Conservation (phyloP, 2,797 vertebrate species). For the Melanotaenia nigrans region DNA sequence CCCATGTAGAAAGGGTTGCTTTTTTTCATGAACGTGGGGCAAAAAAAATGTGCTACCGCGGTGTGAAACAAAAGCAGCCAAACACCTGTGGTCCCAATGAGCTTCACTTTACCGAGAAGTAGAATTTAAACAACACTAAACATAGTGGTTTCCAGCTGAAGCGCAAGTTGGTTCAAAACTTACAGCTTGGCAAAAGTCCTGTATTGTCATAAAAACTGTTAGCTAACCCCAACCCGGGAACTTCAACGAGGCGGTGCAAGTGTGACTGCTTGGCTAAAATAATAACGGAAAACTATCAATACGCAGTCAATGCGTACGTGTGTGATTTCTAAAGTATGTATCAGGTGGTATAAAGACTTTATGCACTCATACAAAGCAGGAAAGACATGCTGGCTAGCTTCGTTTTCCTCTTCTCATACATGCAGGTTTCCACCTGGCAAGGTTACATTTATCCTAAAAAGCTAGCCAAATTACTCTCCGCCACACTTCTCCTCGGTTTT, state of each 20-base stretch:
- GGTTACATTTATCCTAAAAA: slow-evolving; percentile 64
- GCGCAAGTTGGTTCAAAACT: slow-evolving; percentile 25
- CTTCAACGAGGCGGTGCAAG: slow-evolving; percentile 19
- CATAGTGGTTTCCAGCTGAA: slow-evolving; percentile 28
- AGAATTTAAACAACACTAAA: slow-evolving; percentile 16
- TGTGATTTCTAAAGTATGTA: slow-evolving; percentile 9
- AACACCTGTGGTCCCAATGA: slow-evolving; percentile 66
- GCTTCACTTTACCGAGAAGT: slow-evolving; percentile 17
- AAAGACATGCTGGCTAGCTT: slow-evolving; percentile 68
- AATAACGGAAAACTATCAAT: neutral
- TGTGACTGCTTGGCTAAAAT: slow-evolving; percentile 14
- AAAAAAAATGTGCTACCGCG: slow-evolving; percentile 30
- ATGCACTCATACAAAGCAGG: slow-evolving; percentile 48
- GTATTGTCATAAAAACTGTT: slow-evolving; percentile 48
- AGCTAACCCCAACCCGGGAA: slow-evolving; percentile 55
- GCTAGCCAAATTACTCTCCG: slow-evolving; percentile 67
- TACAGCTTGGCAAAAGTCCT: slow-evolving; percentile 48
- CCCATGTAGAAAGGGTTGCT: slow-evolving; percentile 1
- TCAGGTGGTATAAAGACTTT: slow-evolving; percentile 7
- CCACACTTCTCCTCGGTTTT: slow-evolving; percentile 34
- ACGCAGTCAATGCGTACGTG: neutral
- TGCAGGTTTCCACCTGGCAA: slow-evolving; percentile 85
- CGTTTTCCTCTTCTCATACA: slow-evolving; percentile 74
- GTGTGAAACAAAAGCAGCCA: slow-evolving; percentile 23
- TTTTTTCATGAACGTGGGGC: neutral